A percentile compares a stretch with the other conserved stretches of the same genome.
These are phyloP conservation scores for Sylvietta virens DNA, from an alignment of 2,113 vertebrate species.

Conservation along the genomic window DNA sequence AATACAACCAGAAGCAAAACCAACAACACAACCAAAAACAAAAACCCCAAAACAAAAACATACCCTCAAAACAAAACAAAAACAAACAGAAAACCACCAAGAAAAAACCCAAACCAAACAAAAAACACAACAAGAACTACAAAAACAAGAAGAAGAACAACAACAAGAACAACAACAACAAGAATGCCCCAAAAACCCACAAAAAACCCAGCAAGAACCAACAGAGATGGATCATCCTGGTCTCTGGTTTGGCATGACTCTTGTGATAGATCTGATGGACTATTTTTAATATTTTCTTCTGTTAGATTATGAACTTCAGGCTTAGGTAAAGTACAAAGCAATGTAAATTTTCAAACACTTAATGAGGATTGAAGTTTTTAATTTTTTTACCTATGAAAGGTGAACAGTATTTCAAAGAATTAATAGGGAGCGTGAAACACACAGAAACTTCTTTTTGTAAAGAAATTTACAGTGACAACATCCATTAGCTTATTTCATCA, in stretches of 20 bases:
- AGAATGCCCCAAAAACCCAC: rapidly evolving
- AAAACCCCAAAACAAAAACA: not conserved
- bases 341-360: not conserved
- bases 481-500: not conserved
- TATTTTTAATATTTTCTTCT: not conserved
- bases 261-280: not conserved
- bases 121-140: not conserved
- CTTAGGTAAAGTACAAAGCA: not conserved
- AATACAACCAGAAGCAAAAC: not conserved
- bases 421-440: not conserved
- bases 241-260: not conserved
- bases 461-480: not conserved
- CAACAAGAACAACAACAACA: not conserved
- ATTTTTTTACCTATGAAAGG: not conserved
- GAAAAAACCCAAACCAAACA: not conserved
- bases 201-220: not conserved
- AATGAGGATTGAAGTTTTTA: not conserved
- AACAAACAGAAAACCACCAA: not conserved
- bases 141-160: not conserved
- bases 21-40: too few relatives aligned
- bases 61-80: not conserved
- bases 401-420: not conserved
- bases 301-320: not conserved
- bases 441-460: not conserved
- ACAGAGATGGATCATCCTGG: not conserved